Evolutionary conservation across 2,113 vertebrate species (phyloP), one percentile per base, ranked within the genome.

Genomic region (Helogale parvula): DNA sequence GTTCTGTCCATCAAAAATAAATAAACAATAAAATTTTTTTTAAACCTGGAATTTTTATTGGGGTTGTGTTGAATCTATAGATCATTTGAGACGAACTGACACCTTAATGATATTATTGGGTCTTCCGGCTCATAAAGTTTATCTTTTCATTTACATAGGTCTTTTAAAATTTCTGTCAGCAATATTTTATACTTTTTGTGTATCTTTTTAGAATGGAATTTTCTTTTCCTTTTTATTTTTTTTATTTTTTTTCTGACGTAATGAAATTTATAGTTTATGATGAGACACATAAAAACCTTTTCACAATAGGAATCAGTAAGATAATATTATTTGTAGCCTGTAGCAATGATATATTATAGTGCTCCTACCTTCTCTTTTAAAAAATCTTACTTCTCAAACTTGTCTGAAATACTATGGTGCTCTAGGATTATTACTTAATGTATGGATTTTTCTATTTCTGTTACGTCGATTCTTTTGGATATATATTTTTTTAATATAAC

Each of bases 251-350:
- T 47, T 79, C 94, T 57, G 96, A 97, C 87, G n/a, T 94, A 97
- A 96, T 93, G 38, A 77, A 97, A 98, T 63, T 45, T 90, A 69
- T 11, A 91, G 74, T 88, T 96, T 87, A 97, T 47, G 52, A 57
- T 81, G 89, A 95, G 98, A 98, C 92, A 88, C 93, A 95, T 95
- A n/a, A 93, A 97, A 96, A n/a, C 2, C 16, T 96, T 10, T 29
- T 96, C 92, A 85, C 33, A 96, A 87, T 33, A 77, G 14, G 5
- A 69, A 84, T 90, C 8, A 66, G 68, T 82, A 9, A 92, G 96
- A 29, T 88, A 52, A 41, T 95, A 41, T 47, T 52, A 81, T 57
- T 41, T 4, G 31, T 15, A 71, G 4, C 41, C 60, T 29, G 17
- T 63, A 71, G 0, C 72, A 60, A n/a, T 71, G 96, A 85, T n/a